These are phyloP conservation scores for Heterocephalus glaber DNA, from an alignment of 2,113 vertebrate genomes.

Conservation along the genomic window DNA sequence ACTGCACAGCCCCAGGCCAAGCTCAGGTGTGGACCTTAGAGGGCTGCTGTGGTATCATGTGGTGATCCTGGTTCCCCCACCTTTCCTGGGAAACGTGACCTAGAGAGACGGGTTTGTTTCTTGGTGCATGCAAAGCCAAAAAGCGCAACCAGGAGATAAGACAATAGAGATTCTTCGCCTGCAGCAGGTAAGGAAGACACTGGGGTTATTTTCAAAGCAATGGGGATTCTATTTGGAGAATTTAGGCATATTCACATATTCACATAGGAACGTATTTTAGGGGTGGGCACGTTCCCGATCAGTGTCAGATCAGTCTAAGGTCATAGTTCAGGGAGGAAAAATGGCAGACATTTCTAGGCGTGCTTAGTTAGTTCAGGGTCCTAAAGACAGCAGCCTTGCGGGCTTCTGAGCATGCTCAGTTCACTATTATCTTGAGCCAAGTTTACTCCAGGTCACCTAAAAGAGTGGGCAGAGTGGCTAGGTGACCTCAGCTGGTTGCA, in stretches of 20 bases:
- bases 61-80: neutral
- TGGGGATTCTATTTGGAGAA: neutral
- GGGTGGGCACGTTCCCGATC: neutral
- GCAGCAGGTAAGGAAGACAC: neutral
- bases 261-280: neutral
- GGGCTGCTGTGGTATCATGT: accelerated
- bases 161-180: neutral
- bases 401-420: neutral
- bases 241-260: neutral
- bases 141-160: neutral
- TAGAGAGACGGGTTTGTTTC: neutral
- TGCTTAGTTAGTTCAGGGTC: neutral
- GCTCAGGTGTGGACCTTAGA: neutral
- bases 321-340: neutral
- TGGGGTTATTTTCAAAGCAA: neutral
- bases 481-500: neutral
- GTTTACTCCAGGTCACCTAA: neutral
- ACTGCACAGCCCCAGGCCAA: accelerated
- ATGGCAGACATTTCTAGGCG: neutral
- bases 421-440: neutral
- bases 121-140: neutral
- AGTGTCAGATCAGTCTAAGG: neutral
- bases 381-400: neutral
- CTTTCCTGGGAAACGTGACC: neutral
- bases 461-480: neutral